phyloP scores from a whole-genome alignment of 1,140 invertebrate genomes.

The Trinorchestia longiramus region DNA sequence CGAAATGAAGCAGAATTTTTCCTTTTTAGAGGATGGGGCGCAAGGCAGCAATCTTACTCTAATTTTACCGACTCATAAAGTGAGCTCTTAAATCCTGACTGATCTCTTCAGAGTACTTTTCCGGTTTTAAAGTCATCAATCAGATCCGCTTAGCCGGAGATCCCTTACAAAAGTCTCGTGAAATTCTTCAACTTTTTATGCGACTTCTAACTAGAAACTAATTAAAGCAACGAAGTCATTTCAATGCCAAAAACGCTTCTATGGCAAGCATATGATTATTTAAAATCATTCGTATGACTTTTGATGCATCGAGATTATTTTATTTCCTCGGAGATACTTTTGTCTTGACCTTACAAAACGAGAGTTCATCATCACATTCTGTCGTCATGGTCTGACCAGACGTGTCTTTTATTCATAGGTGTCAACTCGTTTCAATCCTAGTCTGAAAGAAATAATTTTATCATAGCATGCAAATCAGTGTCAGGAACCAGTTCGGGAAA shows the following conservation, averaged over 20 bases:
- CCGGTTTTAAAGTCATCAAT: conserved; percentile 19
- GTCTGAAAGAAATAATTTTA: background rate
- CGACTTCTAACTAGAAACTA: background rate
- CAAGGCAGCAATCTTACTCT: background rate
- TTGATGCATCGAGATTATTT: background rate
- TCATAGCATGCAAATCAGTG: background rate
- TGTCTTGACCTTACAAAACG: background rate
- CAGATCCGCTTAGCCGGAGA: conserved; percentile 13
- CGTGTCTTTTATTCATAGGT: background rate
- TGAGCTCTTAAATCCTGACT: conserved; percentile 3
- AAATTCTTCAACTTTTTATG: background rate
- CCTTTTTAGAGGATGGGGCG: background rate
- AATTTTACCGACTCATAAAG: conserved; percentile 47
- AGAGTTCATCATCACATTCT: background rate
- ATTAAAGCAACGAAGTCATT: background rate
- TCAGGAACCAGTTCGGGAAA: background rate
- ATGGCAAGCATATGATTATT: background rate
- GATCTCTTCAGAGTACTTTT: conserved; percentile 26
- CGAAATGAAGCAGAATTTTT: background rate
- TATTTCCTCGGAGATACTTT: background rate
- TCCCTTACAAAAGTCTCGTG: background rate
- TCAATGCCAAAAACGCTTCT: background rate
- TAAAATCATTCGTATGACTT: background rate
- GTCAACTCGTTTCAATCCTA: background rate
- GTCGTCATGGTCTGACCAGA: background rate